phyloP scores from a whole-genome alignment of 2,797 vertebrate genomes.

The Argyrosomus regius region DNA sequence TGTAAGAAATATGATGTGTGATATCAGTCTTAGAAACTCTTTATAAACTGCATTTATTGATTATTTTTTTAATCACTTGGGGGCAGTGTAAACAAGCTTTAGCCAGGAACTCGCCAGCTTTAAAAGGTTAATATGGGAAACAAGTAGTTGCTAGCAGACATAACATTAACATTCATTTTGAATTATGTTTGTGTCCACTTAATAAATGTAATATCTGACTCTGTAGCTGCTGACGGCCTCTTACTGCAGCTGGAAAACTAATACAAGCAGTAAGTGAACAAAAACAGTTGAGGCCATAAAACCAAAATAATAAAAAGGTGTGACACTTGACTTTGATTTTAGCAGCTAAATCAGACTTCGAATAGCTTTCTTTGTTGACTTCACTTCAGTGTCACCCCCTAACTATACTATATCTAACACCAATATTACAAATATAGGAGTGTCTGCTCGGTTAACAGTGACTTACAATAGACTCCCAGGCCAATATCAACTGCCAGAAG shows the following conservation, averaged over 20 bases:
- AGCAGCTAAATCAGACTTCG: not conserved
- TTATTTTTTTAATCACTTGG: not conserved
- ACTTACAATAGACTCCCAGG: constrained; percentile 82
- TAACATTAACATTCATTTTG: too few relatives aligned
- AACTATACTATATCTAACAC: not conserved
- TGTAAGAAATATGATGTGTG: too few relatives aligned
- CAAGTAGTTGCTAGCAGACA: not conserved
- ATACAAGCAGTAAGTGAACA: too few relatives aligned
- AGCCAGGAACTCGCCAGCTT: not conserved
- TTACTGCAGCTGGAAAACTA: too few relatives aligned
- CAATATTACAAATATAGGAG: not conserved
- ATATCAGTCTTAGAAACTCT: not conserved
- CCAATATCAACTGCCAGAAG: constrained; percentile 74
- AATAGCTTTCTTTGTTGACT: not conserved
- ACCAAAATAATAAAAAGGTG: too few relatives aligned
- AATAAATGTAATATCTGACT: not conserved
- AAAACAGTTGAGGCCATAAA: too few relatives aligned
- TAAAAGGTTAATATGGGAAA: too few relatives aligned
- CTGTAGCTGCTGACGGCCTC: too few relatives aligned
- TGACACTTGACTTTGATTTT: not conserved
- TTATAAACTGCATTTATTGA: not conserved
- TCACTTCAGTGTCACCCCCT: not conserved
- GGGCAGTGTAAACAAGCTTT: not conserved
- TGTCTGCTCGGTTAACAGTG: not conserved
- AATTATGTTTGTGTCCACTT: not conserved